Percentiles rank a stretch among this genome's conserved stretches.
phyloP scores from a whole-genome alignment of 2,888 invertebrate genomes.

The Tholera decimalis region DNA sequence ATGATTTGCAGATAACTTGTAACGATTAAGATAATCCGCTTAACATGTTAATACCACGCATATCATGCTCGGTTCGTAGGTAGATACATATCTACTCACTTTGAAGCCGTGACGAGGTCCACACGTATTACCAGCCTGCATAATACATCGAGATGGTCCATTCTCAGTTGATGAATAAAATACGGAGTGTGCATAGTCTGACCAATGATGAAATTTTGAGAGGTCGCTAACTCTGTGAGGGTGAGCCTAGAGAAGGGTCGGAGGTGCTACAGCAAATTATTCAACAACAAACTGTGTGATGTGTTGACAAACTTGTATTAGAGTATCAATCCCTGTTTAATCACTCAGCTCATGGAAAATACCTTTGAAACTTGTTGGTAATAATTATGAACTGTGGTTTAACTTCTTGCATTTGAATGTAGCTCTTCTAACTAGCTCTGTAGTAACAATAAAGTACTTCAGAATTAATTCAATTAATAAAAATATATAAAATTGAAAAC shows the following conservation, averaged over 20 bases:
- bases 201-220: background rate
- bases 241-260: background rate
- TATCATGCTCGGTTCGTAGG: background rate
- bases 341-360: too few species aligned
- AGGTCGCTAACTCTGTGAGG: slow-evolving; percentile 1
- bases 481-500: too few species aligned
- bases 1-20: background rate
- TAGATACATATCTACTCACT: background rate
- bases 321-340: background rate
- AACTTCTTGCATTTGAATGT: too few species aligned
- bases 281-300: background rate
- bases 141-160: slow-evolving; percentile 8
- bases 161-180: slow-evolving; percentile 22
- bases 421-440: too few species aligned
- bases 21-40: background rate
- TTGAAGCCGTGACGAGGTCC: background rate
- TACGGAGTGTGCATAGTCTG: background rate
- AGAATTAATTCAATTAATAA: too few species aligned
- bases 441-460: too few species aligned
- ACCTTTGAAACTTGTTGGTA: too few species aligned
- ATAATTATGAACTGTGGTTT: too few species aligned
- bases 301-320: background rate
- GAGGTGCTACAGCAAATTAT: background rate
- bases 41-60: background rate
- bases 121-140: slow-evolving; percentile 2